A percentile compares a stretch with the other conserved stretches of the same genome.
Conservation (phyloP, 2,797 vertebrate species). For the Meriones psammophilus region DNA sequence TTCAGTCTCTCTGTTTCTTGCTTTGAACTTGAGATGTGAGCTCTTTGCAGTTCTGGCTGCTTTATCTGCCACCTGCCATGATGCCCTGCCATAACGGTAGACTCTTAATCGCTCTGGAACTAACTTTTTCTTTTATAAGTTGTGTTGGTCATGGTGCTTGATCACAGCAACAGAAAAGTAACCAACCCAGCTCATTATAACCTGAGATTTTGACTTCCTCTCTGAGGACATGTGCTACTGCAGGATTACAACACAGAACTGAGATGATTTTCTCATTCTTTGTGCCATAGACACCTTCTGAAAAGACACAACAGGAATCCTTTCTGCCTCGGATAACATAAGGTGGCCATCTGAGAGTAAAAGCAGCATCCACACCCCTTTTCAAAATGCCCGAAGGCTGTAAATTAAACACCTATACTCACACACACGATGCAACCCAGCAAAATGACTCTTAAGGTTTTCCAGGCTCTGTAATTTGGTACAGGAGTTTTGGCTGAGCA, state of each 20-base stretch:
- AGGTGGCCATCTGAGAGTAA: not conserved
- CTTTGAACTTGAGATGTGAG: not conserved
- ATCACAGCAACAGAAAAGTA: not conserved
- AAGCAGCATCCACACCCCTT: not conserved
- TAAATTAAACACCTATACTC: not conserved
- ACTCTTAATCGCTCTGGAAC: not conserved
- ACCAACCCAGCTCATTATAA: not conserved
- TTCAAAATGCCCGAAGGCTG: not conserved
- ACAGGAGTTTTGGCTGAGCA: not conserved
- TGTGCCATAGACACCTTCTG: slow-evolving; percentile 1
- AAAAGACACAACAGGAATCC: not conserved
- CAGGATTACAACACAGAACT: not conserved
- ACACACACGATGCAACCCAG: not conserved
- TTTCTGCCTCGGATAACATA: not conserved
- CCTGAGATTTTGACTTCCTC: not conserved
- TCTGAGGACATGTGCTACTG: not conserved
- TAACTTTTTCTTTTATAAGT: not conserved
- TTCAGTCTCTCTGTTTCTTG: not conserved
- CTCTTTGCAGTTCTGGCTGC: not conserved
- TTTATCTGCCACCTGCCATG: not conserved
- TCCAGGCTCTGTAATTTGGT: not conserved
- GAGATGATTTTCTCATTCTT: not conserved
- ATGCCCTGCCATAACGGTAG: not conserved
- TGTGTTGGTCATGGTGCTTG: not conserved
- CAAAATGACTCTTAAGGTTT: not conserved